A percentile compares a stretch with the other conserved stretches of the same genome.
Conservation (phyloP, 2,888 invertebrate species). For the Cantharis rustica region DNA sequence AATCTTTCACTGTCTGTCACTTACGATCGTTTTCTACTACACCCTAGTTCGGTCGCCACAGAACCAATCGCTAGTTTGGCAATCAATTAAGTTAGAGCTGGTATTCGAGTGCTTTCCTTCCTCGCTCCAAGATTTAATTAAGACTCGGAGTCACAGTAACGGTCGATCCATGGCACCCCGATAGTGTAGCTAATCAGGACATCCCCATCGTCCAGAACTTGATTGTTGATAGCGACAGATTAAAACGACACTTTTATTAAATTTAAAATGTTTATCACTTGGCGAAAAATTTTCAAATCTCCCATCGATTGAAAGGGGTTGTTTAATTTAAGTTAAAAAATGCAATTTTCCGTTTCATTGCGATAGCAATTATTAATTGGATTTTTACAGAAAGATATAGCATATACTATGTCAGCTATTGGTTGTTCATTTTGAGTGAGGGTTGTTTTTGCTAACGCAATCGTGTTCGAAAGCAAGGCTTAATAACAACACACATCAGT, state of each 20-base stretch:
- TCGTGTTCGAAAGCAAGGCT: conserved; percentile 21
- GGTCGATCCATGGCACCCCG: conserved; percentile 45
- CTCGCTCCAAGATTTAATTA: conserved; percentile 51
- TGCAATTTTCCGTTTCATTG: neutral
- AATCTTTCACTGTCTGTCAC: conserved; percentile 43
- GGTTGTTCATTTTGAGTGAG: conserved; percentile 11
- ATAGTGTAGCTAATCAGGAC: conserved; percentile 48
- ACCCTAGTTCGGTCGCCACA: conserved; percentile 39
- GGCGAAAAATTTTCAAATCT: neutral
- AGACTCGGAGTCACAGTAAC: conserved; percentile 47
- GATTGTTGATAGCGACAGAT: conserved; percentile 36
- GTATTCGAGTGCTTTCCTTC: conserved; percentile 45
- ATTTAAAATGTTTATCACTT: conserved; percentile 1
- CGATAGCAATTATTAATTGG: neutral
- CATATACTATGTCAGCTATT: neutral
- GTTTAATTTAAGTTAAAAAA: neutral
- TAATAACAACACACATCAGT: conserved; percentile 28
- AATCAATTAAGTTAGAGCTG: conserved; percentile 50
- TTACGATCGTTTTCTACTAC: conserved; percentile 31
- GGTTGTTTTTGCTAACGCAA: conserved; percentile 25
- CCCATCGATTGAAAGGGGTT: neutral
- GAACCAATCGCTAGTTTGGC: conserved; percentile 47
- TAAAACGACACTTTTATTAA: conserved; percentile 38
- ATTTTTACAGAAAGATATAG: conserved; percentile 3
- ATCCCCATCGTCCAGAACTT: conserved; percentile 20